Evolutionary conservation across 1,140 invertebrate species (phyloP), one percentile per base, ranked within the genome.

Genomic region (Ips nitidus): DNA sequence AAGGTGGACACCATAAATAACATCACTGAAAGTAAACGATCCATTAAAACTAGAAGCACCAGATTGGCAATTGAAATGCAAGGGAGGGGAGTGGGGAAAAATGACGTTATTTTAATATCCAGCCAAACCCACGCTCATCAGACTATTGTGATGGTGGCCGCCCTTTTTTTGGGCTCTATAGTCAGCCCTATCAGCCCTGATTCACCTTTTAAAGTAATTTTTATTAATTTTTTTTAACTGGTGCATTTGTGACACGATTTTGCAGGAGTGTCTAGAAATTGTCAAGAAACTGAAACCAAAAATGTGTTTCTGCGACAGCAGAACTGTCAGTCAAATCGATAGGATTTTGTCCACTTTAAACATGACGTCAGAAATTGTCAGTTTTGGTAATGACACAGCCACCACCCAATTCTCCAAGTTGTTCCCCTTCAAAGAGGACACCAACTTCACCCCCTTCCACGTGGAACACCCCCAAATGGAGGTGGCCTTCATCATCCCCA

Each of bases 161-260:
- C 65, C 5, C 55, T 76, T 36, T 71, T 78, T 39, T 38, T 77
- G 2, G 76, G 75, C 2, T 73, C 75, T 1, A 75, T 76, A 7
- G 70, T 78, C 52, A 75, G 75, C 36, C 75, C 76, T 5, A 41
- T 78, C 2, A 70, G 72, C 62, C 58, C 75, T 3, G 74, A 76
- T 3, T 45, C 62, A 2, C 50, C 59, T 56, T 69, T 52, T 8
- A 68, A 68, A 43, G 66, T 68, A 56, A 1, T 58, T 40, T 58
- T 7, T 6, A 36, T 58, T 55, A 55, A n/a, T 4, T n/a, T 55
- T n/a, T 22, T 22, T 22, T 22, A 22, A 22, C 22, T 7, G 40
- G 4, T 40, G 5, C 37, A 55, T 55, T 37, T 58, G 22, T 22
- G 22, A 22, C 22, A 22, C 37, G 36, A 7, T 58, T 41, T 59